These are phyloP conservation scores for Eupithecia centaureata DNA, from an alignment of 2,888 invertebrate genomes.

Conservation along the genomic window DNA sequence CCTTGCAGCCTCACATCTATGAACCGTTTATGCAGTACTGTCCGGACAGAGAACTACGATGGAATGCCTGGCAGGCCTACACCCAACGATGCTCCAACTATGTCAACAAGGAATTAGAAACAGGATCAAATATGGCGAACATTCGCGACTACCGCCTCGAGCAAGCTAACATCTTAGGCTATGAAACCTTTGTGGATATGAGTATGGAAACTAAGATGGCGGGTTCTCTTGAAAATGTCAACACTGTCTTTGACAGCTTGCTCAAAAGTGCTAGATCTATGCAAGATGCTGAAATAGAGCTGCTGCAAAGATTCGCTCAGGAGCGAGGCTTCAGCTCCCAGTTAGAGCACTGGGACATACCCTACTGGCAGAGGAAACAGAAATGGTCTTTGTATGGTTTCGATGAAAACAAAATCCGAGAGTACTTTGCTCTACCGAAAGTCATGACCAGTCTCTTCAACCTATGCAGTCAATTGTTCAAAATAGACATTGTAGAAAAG, in stretches of 20 bases:
- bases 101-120: conserved; percentile 86
- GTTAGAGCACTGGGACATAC: conserved; percentile 92
- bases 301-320: conserved; percentile 88
- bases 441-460: conserved; percentile 92
- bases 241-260: conserved; percentile 87
- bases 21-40: conserved; percentile 93
- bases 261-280: conserved; percentile 88
- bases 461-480: conserved; percentile 90
- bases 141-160: conserved; percentile 88
- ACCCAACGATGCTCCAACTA: conserved; percentile 88
- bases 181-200: conserved; percentile 91
- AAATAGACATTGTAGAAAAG: conserved; percentile 88
- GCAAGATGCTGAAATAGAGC: conserved; percentile 89
- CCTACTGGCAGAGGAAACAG: conserved; percentile 94
- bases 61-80: conserved; percentile 93
- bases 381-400: conserved; percentile 86
- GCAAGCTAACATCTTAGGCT: conserved; percentile 91
- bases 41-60: conserved; percentile 89
- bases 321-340: conserved; percentile 88
- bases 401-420: conserved; percentile 88
- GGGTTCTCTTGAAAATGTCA: conserved; percentile 89
- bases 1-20: conserved; percentile 89
- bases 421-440: conserved; percentile 92
- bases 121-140: conserved; percentile 90
- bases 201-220: conserved; percentile 98